phyloP scores from a whole-genome alignment of 2,888 invertebrate genomes.

The Aphodius sticticus region DNA sequence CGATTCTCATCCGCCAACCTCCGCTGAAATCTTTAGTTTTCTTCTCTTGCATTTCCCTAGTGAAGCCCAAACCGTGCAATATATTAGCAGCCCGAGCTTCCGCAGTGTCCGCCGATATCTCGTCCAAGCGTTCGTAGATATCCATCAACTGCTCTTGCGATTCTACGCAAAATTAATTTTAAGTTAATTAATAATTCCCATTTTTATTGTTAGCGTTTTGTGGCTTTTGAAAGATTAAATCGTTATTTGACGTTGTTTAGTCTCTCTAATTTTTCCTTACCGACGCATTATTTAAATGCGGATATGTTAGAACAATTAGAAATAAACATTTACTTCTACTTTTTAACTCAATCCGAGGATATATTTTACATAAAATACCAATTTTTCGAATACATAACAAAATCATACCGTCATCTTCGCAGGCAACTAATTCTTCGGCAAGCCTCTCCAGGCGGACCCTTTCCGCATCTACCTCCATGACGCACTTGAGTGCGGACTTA shows the following conservation, averaged over 20 bases:
- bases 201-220: background rate
- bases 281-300: background rate
- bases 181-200: conserved; percentile 15
- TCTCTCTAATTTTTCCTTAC: too few species aligned
- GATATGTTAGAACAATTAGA: background rate
- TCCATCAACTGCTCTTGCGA: conserved; percentile 97
- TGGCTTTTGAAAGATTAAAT: too few species aligned
- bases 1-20: conserved; percentile 99
- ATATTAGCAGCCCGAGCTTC: conserved; percentile 94
- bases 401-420: conserved; percentile 81
- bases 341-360: too few species aligned
- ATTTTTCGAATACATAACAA: background rate
- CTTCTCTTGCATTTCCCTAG: conserved; percentile 82
- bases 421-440: conserved; percentile 87
- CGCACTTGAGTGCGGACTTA: conserved; percentile 93
- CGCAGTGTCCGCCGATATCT: conserved; percentile 95
- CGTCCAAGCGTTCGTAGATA: conserved; percentile 96
- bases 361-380: background rate
- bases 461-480: conserved; percentile 98
- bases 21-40: conserved; percentile 89
- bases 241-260: too few species aligned
- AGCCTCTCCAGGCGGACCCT: conserved; percentile 88
- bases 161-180: conserved; percentile 62
- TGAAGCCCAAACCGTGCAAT: conserved; percentile 96
- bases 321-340: too few species aligned